Base-by-base conservation (phyloP, 2,113 vertebrate species). In the Scopus umbretta region DNA sequence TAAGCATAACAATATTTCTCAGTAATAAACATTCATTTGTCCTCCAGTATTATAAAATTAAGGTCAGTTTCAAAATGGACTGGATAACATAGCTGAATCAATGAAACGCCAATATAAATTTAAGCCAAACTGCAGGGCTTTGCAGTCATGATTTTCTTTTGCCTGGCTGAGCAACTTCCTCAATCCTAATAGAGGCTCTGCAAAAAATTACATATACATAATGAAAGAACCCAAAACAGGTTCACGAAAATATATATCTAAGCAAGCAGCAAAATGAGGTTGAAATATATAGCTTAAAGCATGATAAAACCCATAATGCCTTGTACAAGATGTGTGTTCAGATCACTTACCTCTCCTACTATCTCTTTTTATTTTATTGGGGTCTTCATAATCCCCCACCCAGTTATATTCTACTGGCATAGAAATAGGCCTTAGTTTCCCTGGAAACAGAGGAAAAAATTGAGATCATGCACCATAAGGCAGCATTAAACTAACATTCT, bases 381-480 rank as follows among this genome's bases (percentile, higher is more conserved):
- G 98, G 98, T 99, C 99, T 98, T 99, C 99, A 98, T 99, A 99
- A 97, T 99, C 99, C 97, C 98, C 99, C 97, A 99, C 99, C 99
- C 99, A 99, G 98, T 99, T 99, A 98, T 99, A 99, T 98, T 99
- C 99, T 97, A 99, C 98, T 93, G 99, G 99, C 99, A 99, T 99
- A 96, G 99, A 99, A 98, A 99, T 99, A 97, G 99, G 99, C 96
- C 99, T 98, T 97, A 99, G 98, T 94, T 99, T 99, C 96, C 99
- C 99, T 99, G 97, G 96, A 98, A 96, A 97, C 90, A 98, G 95
- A 97, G 96, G 96, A 96, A 96, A 98, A 97, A 98, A 97, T 73
- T 85, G 96, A 93, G 61, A 89, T 75, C 79, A 95, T 42, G 90
- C 63, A 93, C 58, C 68, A 76, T 62, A 94, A 86, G 61, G 79